Percentiles rank a stretch among this genome's conserved stretches.
Conservation (phyloP, 2,888 invertebrate species). For the Ceratothoa steindachneri region DNA sequence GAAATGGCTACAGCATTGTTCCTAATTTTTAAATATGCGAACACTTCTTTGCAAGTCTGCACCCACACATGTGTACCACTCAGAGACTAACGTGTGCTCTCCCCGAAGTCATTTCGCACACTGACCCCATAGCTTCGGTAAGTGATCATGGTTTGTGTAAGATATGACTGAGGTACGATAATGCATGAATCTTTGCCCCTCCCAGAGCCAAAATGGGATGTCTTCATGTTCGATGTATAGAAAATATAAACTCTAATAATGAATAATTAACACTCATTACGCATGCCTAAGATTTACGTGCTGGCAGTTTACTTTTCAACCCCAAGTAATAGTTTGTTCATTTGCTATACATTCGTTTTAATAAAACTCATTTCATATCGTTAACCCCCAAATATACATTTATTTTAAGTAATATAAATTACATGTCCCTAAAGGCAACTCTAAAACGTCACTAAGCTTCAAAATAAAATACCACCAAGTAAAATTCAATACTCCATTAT, state of each 20-base stretch:
- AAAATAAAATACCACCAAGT: slow-evolving; percentile 15
- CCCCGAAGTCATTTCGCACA: slow-evolving; percentile 41
- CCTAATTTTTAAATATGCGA: slow-evolving; percentile 38
- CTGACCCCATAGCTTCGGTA: slow-evolving; percentile 28
- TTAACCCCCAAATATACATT: background rate
- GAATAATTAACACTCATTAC: slow-evolving; percentile 2
- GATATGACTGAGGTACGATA: slow-evolving; percentile 11
- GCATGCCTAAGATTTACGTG: background rate
- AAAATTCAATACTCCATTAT: slow-evolving; percentile 15
- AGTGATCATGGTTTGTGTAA: slow-evolving; percentile 12
- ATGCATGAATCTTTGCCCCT: slow-evolving; percentile 13
- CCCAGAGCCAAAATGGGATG: slow-evolving; percentile 10
- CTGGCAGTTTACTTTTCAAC: background rate
- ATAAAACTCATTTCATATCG: no score
- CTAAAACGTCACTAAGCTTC: slow-evolving; percentile 12
- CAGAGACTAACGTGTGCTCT: slow-evolving; percentile 28
- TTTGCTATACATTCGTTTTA: no score
- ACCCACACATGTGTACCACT: slow-evolving; percentile 44
- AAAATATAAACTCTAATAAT: slow-evolving; percentile 8
- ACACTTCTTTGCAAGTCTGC: slow-evolving; percentile 28
- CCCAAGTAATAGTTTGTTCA: background rate
- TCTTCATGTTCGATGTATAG: slow-evolving; percentile 15
- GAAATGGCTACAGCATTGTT: slow-evolving; percentile 21
- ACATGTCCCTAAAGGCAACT: slow-evolving; percentile 13
- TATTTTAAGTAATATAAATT: slow-evolving; percentile 11